Percentiles rank a stretch among this genome's conserved stretches.
Conservation (phyloP, 2,113 vertebrate species). For the Bos javanicus region DNA sequence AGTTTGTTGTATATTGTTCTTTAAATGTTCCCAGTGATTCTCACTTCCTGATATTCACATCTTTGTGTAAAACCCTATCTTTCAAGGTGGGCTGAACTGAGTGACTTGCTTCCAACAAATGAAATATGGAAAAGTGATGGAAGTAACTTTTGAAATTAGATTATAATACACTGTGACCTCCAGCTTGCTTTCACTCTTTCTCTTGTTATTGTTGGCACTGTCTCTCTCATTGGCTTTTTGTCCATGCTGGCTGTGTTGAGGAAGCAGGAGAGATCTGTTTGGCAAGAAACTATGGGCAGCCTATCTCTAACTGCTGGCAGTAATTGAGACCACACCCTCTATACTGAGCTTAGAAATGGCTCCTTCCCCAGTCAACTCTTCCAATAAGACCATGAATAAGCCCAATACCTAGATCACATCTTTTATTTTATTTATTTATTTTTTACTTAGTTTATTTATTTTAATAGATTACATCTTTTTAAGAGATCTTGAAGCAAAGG, state of each 20-base stretch:
- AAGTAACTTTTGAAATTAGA: not conserved
- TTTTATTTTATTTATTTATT: not conserved
- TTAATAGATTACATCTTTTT: not conserved
- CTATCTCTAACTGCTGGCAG: not conserved
- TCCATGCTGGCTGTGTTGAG: not conserved
- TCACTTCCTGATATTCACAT: not conserved
- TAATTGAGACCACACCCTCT: not conserved
- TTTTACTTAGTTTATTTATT: not conserved
- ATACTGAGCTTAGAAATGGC: not conserved
- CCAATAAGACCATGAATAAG: not conserved
- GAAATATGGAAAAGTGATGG: not conserved
- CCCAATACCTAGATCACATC: not conserved
- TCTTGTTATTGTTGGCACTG: not conserved
- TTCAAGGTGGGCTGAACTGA: not conserved
- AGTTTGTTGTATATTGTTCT: not conserved
- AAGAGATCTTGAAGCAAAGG: not conserved
- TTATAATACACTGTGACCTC: not conserved
- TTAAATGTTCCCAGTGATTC: not conserved
- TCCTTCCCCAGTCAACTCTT: not conserved
- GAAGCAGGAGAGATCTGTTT: not conserved
- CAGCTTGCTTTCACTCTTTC: not conserved
- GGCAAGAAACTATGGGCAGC: not conserved
- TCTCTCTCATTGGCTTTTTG: not conserved
- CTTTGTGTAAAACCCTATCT: not conserved
- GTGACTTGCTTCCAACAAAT: not conserved